A percentile compares a stretch with the other conserved stretches of the same genome.
These are phyloP conservation scores for Campylomormyrus numenius DNA, from an alignment of 2,113 vertebrate species.

Conservation along the genomic window DNA sequence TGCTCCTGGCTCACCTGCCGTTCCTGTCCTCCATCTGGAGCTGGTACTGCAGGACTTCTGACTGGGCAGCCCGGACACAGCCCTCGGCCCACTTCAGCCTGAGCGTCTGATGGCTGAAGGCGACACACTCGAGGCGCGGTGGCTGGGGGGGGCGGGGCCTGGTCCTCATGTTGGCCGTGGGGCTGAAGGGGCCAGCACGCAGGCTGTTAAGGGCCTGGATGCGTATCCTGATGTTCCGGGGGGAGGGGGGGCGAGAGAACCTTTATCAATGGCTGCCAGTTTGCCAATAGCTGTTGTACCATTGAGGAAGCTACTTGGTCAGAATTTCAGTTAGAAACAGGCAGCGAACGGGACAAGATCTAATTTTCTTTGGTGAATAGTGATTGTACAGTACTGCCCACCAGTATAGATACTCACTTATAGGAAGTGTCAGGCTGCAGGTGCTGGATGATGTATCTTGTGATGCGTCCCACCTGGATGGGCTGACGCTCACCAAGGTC, in stretches of 20 bases:
- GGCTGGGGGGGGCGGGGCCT: conserved; percentile 90
- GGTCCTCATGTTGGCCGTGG: conserved; percentile 92
- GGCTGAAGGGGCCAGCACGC: conserved; percentile 90
- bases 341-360: neutral
- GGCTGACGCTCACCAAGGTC: conserved; percentile 90
- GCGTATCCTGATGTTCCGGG: conserved; percentile 67
- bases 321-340: neutral
- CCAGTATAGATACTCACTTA: conserved; percentile 60
- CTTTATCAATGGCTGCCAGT: neutral
- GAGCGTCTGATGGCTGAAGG: conserved; percentile 91
- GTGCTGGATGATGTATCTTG: conserved; percentile 72
- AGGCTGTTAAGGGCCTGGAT: conserved; percentile 96
- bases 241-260: neutral
- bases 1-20: conserved; percentile 65
- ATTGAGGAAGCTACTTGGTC: neutral
- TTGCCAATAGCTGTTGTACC: neutral
- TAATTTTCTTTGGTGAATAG: neutral
- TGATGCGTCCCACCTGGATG: conserved; percentile 70
- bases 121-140: conserved; percentile 90
- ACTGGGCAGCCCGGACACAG: conserved; percentile 63
- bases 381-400: neutral
- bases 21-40: conserved; percentile 91
- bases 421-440: conserved; percentile 95
- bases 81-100: conserved; percentile 97
- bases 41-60: conserved; percentile 86